These are phyloP conservation scores for Hetaerina titia DNA, from an alignment of 2,888 invertebrate genomes.

Conservation along the genomic window DNA sequence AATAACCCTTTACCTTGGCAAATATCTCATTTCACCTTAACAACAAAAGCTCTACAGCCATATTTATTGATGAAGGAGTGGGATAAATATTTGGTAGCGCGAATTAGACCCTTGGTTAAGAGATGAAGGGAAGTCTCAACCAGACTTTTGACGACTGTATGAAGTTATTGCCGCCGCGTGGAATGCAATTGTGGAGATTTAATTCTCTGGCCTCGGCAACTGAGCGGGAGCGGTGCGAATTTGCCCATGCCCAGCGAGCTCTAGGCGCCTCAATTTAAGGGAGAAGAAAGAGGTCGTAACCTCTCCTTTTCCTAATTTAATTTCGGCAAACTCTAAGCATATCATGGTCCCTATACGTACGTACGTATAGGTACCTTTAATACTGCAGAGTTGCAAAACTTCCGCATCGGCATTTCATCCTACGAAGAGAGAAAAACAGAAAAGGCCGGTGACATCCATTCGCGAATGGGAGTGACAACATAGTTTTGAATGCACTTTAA, in stretches of 20 bases:
- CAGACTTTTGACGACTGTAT: background rate
- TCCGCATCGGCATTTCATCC: background rate
- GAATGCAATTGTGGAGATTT: background rate
- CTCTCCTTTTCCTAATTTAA: background rate
- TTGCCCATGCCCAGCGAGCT: background rate
- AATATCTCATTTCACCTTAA: background rate
- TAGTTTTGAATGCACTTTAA: background rate
- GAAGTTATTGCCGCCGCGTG: constrained; percentile 2
- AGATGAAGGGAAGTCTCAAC: constrained; percentile 1
- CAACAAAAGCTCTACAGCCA: background rate
- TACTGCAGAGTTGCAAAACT: background rate
- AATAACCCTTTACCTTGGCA: background rate
- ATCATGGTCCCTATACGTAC: background rate
- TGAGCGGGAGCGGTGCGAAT: background rate
- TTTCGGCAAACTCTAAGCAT: background rate
- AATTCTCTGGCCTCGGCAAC: background rate
- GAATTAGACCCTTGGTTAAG: background rate
- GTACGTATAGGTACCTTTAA: background rate
- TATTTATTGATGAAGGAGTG: background rate
- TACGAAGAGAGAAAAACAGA: too few relatives aligned
- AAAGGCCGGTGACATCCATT: background rate
- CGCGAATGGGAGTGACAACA: background rate
- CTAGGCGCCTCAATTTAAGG: background rate
- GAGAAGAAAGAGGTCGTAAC: background rate
- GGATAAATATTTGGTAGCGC: background rate